These are phyloP conservation scores for Vanessa cardui DNA, from an alignment of 2,888 invertebrate genomes.

Conservation along the genomic window DNA sequence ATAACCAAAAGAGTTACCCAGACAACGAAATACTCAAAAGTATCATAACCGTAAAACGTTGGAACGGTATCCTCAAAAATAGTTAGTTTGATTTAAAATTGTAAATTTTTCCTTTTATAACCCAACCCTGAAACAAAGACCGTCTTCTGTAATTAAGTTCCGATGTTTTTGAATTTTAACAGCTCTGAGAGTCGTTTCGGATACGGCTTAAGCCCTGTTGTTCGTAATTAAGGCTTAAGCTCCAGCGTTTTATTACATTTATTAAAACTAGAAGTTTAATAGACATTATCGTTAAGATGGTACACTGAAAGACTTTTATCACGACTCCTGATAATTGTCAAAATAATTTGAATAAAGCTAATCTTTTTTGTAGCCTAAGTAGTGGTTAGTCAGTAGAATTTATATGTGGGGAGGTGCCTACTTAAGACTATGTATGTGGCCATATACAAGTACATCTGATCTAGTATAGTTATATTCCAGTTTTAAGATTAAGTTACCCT, in stretches of 20 bases:
- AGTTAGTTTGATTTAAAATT: not conserved
- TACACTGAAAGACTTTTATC: not conserved
- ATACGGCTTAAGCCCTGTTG: not conserved
- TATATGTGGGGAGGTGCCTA: no score
- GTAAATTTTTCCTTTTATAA: not conserved
- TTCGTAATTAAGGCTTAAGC: not conserved
- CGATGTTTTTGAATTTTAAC: slow-evolving; percentile 15
- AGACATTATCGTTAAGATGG: not conserved
- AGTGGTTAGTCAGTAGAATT: no score
- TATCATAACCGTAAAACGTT: no score
- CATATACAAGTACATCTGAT: no score
- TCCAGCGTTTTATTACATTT: slow-evolving; percentile 7
- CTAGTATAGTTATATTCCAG: no score
- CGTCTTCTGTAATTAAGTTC: slow-evolving; percentile 11
- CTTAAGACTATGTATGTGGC: no score
- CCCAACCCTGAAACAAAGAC: slow-evolving; percentile 1
- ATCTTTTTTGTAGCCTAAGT: not conserved
- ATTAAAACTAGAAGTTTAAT: slow-evolving; percentile 1
- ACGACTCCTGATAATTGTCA: not conserved
- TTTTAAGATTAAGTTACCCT: no score
- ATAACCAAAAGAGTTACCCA: no score
- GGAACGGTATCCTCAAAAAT: no score
- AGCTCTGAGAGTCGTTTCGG: slow-evolving; percentile 4
- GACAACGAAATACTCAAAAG: no score
- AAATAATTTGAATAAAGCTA: not conserved